These are phyloP conservation scores for Syrphus vitripennis DNA, from an alignment of 2,888 invertebrate genomes.

Conservation along the genomic window DNA sequence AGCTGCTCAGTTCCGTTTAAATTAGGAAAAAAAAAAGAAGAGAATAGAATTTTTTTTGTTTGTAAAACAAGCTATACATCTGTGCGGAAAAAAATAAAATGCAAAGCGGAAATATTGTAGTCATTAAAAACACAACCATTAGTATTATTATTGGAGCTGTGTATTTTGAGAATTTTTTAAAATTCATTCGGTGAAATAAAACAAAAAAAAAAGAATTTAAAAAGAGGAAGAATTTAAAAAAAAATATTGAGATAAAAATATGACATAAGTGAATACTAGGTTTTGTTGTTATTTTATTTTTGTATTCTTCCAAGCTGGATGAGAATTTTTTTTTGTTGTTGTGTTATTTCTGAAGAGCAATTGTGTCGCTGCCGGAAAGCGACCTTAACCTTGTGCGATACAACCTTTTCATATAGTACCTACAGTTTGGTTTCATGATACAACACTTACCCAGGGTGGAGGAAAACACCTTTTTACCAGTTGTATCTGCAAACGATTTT, in stretches of 20 bases:
- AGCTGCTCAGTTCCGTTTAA: neutral
- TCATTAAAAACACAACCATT: neutral
- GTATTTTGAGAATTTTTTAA: neutral
- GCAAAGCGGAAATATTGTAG: slow-evolving; percentile 26
- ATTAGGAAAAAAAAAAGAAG: neutral
- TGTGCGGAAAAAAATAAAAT: slow-evolving; percentile 8
- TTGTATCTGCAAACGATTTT: neutral
- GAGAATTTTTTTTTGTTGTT: slow-evolving; percentile 29
- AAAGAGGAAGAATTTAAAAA: slow-evolving; percentile 15
- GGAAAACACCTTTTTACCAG: neutral
- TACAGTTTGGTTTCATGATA: slow-evolving; percentile 21
- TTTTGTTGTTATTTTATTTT: neutral
- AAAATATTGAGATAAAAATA: slow-evolving; percentile 38
- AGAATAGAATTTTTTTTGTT: neutral
- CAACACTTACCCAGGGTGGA: neutral
- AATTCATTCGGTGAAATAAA: slow-evolving; percentile 10
- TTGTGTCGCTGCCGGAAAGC: slow-evolving; percentile 33
- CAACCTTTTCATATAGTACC: slow-evolving; percentile 47
- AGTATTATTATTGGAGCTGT: neutral
- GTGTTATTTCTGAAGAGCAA: slow-evolving; percentile 30
- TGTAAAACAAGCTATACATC: neutral
- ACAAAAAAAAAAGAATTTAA: too few species aligned
- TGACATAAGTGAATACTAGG: slow-evolving; percentile 47
- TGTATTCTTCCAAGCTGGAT: neutral
- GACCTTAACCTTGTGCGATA: slow-evolving; percentile 22